Percentiles rank a stretch among this genome's conserved stretches.
Conservation (phyloP, 2,888 invertebrate genomes). For the Pristionchus exspectatus region DNA sequence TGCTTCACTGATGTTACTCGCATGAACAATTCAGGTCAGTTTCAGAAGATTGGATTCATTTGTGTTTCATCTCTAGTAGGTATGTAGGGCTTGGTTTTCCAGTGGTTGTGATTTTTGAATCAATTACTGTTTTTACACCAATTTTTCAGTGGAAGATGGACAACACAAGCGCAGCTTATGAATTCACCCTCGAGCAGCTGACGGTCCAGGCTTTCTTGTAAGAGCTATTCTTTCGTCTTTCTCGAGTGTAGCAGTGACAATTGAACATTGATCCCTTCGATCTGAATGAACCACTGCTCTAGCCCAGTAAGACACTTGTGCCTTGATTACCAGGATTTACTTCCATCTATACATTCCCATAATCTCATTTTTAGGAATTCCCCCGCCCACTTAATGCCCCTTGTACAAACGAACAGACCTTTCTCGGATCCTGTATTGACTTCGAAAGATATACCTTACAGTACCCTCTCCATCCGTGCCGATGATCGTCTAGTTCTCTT, state of each 20-base stretch:
- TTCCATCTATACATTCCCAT: no score
- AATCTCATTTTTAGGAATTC: no score
- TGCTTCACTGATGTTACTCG: background rate
- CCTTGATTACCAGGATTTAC: no score
- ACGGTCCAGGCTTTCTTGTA: conserved; percentile 1
- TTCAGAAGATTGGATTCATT: background rate
- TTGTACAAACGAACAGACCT: no score
- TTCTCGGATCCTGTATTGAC: no score
- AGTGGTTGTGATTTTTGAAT: no score
- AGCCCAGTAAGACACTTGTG: no score
- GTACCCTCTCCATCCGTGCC: background rate
- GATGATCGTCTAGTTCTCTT: conserved; percentile 29
- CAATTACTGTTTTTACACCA: background rate
- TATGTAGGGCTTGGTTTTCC: background rate
- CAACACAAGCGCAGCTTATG: background rate
- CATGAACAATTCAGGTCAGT: background rate
- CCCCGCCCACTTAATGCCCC: no score
- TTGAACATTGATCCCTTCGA: background rate
- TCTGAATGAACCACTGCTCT: background rate
- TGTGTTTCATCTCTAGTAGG: background rate
- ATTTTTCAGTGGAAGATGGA: background rate
- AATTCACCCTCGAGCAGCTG: conserved; percentile 27
- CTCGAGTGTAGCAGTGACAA: no score
- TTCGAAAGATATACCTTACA: background rate
- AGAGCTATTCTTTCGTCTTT: background rate